These are phyloP conservation scores for Tinamus major DNA, from an alignment of 2,797 vertebrate species.

Conservation along the genomic window DNA sequence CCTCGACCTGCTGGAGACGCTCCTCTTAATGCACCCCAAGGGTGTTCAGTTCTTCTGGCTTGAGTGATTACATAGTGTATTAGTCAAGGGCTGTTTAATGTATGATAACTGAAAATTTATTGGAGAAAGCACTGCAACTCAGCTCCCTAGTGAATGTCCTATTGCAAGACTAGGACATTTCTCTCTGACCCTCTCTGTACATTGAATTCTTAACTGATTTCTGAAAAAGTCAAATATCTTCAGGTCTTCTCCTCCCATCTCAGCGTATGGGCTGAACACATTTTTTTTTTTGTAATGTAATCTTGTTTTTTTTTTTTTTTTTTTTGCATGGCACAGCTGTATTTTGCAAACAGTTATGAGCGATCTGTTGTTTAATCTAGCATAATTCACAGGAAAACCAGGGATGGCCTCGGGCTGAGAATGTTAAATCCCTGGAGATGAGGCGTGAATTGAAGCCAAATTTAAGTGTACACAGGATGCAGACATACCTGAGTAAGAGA, in stretches of 20 bases:
- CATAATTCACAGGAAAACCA: neutral
- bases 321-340: neutral
- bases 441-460: neutral
- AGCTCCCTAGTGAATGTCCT: neutral
- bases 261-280: neutral
- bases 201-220: neutral
- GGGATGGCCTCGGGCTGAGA: neutral
- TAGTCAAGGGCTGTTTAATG: neutral
- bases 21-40: too few relatives aligned
- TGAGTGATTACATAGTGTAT: neutral
- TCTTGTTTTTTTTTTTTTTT: neutral
- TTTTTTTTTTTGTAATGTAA: neutral
- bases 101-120: neutral
- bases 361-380: neutral
- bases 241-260: neutral
- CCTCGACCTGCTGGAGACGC: too few relatives aligned
- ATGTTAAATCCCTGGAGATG: neutral
- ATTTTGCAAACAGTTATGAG: neutral
- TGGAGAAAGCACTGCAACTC: neutral
- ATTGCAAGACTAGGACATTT: neutral
- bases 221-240: neutral
- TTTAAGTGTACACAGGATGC: neutral
- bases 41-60: neutral
- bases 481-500: fast-evolving
- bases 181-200: neutral